phyloP scores from a whole-genome alignment of 2,888 invertebrate genomes.

The Gymnocheta viridis region DNA sequence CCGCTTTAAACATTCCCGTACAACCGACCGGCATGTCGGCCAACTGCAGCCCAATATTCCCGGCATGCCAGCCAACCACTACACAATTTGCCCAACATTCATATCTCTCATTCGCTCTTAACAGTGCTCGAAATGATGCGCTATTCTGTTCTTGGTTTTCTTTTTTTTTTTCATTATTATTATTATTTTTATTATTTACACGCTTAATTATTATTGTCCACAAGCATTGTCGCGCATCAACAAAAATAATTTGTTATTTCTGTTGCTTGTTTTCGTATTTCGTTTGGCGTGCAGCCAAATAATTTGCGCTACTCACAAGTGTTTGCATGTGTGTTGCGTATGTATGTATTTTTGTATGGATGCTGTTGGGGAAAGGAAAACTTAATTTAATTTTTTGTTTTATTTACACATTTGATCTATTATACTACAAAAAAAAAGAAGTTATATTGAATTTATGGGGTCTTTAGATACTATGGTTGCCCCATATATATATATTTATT shows the following conservation, averaged over 20 bases:
- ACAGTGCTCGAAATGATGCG: constrained; percentile 10
- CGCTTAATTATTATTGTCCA: constrained; percentile 80
- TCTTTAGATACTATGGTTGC: not conserved
- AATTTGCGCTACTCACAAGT: constrained; percentile 46
- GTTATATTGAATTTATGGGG: not conserved
- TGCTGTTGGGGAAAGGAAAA: not conserved
- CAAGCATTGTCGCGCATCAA: constrained; percentile 69
- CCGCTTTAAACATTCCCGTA: not conserved
- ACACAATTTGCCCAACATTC: not conserved
- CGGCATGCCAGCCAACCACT: not conserved
- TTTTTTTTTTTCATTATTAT: constrained; percentile 76
- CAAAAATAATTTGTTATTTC: constrained; percentile 58
- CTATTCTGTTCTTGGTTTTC: not conserved
- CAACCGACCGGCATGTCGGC: not conserved
- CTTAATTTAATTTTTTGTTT: not conserved
- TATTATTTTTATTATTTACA: constrained; percentile 75
- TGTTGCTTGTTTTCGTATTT: constrained; percentile 40
- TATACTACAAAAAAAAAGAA: not conserved
- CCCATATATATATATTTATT: too few species aligned
- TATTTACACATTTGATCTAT: constrained; percentile 6
- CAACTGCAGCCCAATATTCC: not conserved
- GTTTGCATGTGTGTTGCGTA: not conserved
- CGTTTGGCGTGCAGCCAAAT: constrained; percentile 61
- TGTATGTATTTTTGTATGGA: not conserved
- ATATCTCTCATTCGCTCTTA: not conserved